Evolutionary conservation across 2,113 vertebrate genomes (phyloP).

Genomic region (Mesoclemmys tuberculata): DNA sequence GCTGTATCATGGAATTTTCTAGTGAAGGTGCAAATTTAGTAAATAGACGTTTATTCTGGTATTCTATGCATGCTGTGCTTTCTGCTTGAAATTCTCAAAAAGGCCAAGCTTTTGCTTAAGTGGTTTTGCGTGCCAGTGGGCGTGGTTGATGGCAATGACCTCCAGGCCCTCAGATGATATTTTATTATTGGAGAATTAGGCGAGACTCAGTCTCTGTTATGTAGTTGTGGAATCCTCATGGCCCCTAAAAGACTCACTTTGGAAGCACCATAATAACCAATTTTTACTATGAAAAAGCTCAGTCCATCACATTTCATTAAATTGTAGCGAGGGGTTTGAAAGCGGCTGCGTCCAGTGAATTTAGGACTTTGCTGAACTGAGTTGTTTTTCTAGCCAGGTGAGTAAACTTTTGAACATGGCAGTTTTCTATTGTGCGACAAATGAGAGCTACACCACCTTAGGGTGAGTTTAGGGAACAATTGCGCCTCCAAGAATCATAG

Average conservation of each 20-base stretch:
- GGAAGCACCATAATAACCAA: constrained; percentile 22
- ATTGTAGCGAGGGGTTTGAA: constrained; percentile 30
- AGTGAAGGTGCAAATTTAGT: neutral
- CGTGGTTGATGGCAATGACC: constrained; percentile 48
- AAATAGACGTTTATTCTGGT: neutral
- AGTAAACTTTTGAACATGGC: constrained; percentile 12
- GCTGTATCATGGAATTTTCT: neutral
- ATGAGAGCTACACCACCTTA: rapidly evolving
- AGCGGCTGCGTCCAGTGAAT: constrained; percentile 29
- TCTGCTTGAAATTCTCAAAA: constrained; percentile 37
- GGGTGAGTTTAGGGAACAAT: neutral
- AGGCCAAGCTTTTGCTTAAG: constrained; percentile 20
- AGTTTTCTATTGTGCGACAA: constrained; percentile 5
- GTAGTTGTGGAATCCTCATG: neutral
- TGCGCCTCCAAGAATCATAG: rapidly evolving
- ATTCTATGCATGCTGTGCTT: neutral
- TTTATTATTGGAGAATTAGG: constrained; percentile 59
- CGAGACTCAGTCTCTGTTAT: neutral
- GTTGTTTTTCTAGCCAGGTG: constrained; percentile 56
- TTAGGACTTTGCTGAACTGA: constrained; percentile 49
- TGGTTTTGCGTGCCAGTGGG: constrained; percentile 44
- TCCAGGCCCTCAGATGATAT: constrained; percentile 25
- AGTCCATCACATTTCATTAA: constrained; percentile 56
- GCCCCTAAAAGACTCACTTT: constrained; percentile 36
- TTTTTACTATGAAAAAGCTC: constrained; percentile 47